A percentile compares a stretch with the other conserved stretches of the same genome.
phyloP scores from a whole-genome alignment of 2,888 invertebrate species.

The Chrysina gloriosa region DNA sequence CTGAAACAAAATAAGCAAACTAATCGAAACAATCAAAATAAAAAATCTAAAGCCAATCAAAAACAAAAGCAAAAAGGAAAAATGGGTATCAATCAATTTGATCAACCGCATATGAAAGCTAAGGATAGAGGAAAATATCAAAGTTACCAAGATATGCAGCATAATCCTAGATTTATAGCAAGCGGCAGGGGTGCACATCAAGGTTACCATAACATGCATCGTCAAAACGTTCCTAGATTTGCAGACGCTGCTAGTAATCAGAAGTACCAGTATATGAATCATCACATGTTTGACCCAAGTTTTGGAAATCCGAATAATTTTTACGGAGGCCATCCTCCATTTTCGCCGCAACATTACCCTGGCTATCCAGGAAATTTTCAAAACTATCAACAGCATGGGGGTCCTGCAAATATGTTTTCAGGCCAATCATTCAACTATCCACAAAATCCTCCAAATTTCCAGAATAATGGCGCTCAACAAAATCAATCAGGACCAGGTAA shows the following conservation, averaged over 20 bases:
- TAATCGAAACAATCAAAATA: neutral
- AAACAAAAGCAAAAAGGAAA: neutral
- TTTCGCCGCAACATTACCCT: too few species aligned
- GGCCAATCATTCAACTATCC: neutral
- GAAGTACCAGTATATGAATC: too few species aligned
- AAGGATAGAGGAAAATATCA: slow-evolving; percentile 2
- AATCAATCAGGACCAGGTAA: neutral
- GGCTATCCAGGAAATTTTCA: neutral
- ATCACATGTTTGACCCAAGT: too few species aligned
- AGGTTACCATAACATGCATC: neutral
- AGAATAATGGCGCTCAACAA: neutral
- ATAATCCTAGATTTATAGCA: neutral
- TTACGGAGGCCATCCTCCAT: too few species aligned
- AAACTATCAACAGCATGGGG: neutral
- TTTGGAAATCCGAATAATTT: too few species aligned
- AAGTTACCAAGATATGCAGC: neutral
- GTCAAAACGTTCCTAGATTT: neutral
- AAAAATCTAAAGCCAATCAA: neutral
- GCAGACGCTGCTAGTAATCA: too few species aligned
- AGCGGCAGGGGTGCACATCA: too few species aligned
- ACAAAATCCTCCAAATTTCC: neutral
- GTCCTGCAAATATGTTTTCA: neutral
- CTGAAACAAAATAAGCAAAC: neutral
- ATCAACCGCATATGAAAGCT: slow-evolving; percentile 7
- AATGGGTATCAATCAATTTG: neutral